A percentile compares a stretch with the other conserved stretches of the same genome.
Conservation (phyloP, 2,113 vertebrate species). For the Onychostoma macrolepis region DNA sequence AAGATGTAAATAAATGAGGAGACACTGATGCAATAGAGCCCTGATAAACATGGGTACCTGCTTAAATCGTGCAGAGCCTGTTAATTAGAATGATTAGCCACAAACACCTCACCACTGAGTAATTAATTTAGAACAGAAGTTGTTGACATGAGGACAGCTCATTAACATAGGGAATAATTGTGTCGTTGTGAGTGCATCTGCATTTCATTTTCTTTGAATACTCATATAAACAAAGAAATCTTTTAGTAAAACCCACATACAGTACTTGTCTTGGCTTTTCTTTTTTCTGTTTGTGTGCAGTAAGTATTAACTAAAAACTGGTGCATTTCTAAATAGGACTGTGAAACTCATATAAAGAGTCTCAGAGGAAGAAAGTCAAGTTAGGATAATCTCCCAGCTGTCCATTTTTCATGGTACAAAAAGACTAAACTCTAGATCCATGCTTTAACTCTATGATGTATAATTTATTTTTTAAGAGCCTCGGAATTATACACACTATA, state of each 20-base stretch:
- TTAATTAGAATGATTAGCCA: slow-evolving; percentile 55
- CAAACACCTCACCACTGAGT: slow-evolving; percentile 42
- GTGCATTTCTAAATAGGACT: slow-evolving; percentile 37
- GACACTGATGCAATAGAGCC: neutral
- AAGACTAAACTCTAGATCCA: slow-evolving; percentile 14
- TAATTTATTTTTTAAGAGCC: slow-evolving; percentile 4
- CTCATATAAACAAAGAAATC: slow-evolving; percentile 35
- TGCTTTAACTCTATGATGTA: neutral
- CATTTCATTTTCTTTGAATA: slow-evolving; percentile 27
- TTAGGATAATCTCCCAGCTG: slow-evolving; percentile 24
- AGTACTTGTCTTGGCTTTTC: neutral
- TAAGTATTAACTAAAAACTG: slow-evolving; percentile 14
- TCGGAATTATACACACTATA: neutral
- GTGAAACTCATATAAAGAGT: slow-evolving; percentile 2
- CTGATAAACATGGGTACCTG: slow-evolving; percentile 38
- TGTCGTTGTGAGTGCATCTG: slow-evolving; percentile 18
- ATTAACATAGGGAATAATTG: slow-evolving; percentile 51
- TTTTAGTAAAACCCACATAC: slow-evolving; percentile 14
- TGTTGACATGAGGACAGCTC: slow-evolving; percentile 49
- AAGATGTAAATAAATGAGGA: slow-evolving; percentile 28
- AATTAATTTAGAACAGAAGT: slow-evolving; percentile 55
- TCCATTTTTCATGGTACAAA: neutral
- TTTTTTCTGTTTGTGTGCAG: slow-evolving; percentile 5
- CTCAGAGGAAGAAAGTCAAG: slow-evolving; percentile 13
- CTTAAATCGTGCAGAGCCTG: slow-evolving; percentile 25